Base-by-base conservation (phyloP, 1,140 invertebrate species). In the Euglossa dilemma region DNA sequence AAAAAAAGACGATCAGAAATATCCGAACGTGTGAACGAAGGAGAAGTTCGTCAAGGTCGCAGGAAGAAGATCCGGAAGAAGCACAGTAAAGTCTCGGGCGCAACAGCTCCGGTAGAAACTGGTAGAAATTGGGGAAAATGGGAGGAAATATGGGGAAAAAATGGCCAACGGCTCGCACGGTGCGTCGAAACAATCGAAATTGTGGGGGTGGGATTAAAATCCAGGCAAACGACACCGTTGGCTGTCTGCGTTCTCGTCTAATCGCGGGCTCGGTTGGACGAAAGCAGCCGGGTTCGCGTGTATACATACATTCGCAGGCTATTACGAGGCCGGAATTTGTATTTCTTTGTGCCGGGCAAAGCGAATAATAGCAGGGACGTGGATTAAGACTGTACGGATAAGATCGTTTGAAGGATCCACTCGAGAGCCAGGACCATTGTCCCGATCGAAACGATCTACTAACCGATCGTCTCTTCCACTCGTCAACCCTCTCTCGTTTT, bases 381-480 rank as follows among this genome's bases (percentile, higher is more conserved):
- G 86, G 85, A 87, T 87, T 87, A 87, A 87, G 86, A 83, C 85
- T 86, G 82, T 74, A 74, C 67, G 77, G 85, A 76, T 83, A 80
- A 83, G 77, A 87, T 87, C 86, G 81, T 79, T 78, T 83, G 75
- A 47, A 87, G 76, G 76, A 84, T 80, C 76, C 86, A 54, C 72
- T 83, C 71, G 64, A 81, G 76, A 72, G 72, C 54, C 72, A 75
- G 86, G 81, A 87, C 74, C 85, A 80, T 84, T 71, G 82, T 87
- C 80, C 85, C 85, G 85, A 87, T 87, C 77, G 86, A 87, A 87
- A 84, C 77, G 86, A 87, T 87, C 85, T 83, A 86, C 85, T 84
- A 87, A 89, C 91, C 90, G 89, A 91, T 91, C 87, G 88, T 85
- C 83, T 87, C 90, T 87, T 79, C 80, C 80, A 79, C 80, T 76